Conservation (phyloP, 1,140 invertebrate species). For the Sarcophaga peregrina region DNA sequence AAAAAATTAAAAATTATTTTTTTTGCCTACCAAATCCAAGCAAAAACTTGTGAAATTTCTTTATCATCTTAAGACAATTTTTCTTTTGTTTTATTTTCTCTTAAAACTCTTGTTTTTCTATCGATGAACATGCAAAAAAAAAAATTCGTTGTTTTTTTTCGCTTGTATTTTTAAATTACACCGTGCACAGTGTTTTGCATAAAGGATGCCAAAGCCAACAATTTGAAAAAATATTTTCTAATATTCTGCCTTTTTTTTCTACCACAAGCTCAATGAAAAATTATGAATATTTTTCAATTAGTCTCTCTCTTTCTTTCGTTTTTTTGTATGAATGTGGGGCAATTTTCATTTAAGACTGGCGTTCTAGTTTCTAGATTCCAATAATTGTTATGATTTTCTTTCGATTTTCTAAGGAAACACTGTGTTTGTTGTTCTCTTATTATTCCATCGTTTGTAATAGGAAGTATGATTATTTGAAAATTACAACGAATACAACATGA, state of each 20-base stretch:
- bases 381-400: not conserved
- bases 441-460: not conserved
- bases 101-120: too few relatives aligned
- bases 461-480: conserved; percentile 22
- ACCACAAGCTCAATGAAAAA: not conserved
- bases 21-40: not conserved
- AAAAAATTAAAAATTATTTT: not conserved
- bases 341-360: not conserved
- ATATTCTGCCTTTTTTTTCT: too few relatives aligned
- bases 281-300: not conserved
- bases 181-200: not conserved
- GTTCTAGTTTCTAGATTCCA: conserved; percentile 9
- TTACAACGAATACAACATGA: conserved; percentile 25
- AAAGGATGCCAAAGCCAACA: not conserved
- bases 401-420: conserved; percentile 9
- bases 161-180: not conserved
- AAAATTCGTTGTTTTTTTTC: not conserved
- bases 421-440: not conserved
- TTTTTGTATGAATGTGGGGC: not conserved
- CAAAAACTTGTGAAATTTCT: conserved; percentile 2
- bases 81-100: not conserved
- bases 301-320: not conserved
- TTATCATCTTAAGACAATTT: not conserved
- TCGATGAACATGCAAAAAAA: too few relatives aligned
- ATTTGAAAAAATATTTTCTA: not conserved